Percentiles rank a stretch among this genome's conserved stretches.
Conservation (phyloP, 2,797 vertebrate species). For the Cynopterus sphinx region DNA sequence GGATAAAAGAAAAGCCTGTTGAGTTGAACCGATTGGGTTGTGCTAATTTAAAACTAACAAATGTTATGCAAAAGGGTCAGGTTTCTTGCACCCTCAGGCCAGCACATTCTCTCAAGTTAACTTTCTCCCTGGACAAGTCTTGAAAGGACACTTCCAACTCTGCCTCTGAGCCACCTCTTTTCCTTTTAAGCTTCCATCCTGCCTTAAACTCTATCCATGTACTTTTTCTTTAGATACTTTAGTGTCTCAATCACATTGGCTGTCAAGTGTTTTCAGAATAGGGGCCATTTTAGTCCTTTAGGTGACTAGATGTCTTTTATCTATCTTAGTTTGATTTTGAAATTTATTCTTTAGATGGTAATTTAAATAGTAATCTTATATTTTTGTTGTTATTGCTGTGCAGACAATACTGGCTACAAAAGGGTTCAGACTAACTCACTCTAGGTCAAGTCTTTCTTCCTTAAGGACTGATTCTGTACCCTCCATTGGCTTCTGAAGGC, state of each 20-base stretch:
- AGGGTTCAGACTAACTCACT: not conserved
- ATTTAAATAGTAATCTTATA: not conserved
- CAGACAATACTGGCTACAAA: not conserved
- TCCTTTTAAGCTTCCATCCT: not conserved
- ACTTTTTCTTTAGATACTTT: not conserved
- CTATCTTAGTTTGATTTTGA: not conserved
- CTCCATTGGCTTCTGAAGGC: not conserved
- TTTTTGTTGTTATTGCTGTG: not conserved
- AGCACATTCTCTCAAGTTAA: not conserved
- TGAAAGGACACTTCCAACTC: not conserved
- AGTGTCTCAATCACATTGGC: not conserved
- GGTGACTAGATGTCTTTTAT: not conserved
- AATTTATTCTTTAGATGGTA: not conserved
- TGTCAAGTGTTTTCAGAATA: not conserved
- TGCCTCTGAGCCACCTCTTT: not conserved
- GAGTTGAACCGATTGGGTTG: not conserved
- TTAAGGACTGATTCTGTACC: not conserved
- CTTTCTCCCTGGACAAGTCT: not conserved
- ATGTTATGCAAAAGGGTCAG: not conserved
- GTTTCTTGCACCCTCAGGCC: not conserved
- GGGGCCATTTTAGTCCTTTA: not conserved
- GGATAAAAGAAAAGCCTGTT: not conserved
- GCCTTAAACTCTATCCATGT: not conserved
- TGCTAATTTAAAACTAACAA: not conserved
- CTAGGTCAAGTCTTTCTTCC: not conserved